Evolutionary conservation across 1,140 invertebrate species (phyloP).

Genomic region (Chironomus tepperi): DNA sequence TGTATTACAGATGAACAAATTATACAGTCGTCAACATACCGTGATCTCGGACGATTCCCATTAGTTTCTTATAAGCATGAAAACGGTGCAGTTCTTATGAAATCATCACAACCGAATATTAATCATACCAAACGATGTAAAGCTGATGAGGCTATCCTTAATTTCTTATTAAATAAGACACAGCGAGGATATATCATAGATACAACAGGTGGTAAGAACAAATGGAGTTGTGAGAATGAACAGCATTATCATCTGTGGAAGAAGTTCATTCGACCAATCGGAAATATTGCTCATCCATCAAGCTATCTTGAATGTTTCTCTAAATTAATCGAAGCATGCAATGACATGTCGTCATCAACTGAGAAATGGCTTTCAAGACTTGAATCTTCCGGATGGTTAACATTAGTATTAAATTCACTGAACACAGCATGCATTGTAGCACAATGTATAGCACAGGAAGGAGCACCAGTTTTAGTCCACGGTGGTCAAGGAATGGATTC

Average conservation of each 20-base stretch:
- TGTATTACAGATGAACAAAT: conserved; percentile 84
- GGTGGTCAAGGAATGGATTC: conserved; percentile 88
- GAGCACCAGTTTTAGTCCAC: conserved; percentile 88
- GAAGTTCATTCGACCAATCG: conserved; percentile 86
- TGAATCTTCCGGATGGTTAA: conserved; percentile 86
- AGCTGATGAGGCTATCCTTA: conserved; percentile 90
- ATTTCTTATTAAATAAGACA: conserved; percentile 76
- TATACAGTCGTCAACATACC: conserved; percentile 71
- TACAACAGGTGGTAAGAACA: conserved; percentile 44
- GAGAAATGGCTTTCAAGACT: conserved; percentile 91
- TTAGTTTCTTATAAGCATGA: conserved; percentile 91
- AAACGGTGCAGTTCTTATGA: conserved; percentile 80
- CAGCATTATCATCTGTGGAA: conserved; percentile 94
- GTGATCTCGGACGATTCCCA: conserved; percentile 90
- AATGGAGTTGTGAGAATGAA: conserved; percentile 48
- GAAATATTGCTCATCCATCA: conserved; percentile 62
- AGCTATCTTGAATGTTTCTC: conserved; percentile 80
- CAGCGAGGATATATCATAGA: conserved; percentile 91
- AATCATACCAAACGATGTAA: conserved; percentile 81
- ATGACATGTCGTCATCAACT: conserved; percentile 68
- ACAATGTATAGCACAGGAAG: conserved; percentile 89
- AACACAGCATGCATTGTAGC: conserved; percentile 92
- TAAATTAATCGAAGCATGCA: conserved; percentile 91
- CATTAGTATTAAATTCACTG: conserved; percentile 80
- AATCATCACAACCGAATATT: conserved; percentile 89